Evolutionary conservation across 2,797 vertebrate species (phyloP).

Genomic region (Anniella stebbinsi): DNA sequence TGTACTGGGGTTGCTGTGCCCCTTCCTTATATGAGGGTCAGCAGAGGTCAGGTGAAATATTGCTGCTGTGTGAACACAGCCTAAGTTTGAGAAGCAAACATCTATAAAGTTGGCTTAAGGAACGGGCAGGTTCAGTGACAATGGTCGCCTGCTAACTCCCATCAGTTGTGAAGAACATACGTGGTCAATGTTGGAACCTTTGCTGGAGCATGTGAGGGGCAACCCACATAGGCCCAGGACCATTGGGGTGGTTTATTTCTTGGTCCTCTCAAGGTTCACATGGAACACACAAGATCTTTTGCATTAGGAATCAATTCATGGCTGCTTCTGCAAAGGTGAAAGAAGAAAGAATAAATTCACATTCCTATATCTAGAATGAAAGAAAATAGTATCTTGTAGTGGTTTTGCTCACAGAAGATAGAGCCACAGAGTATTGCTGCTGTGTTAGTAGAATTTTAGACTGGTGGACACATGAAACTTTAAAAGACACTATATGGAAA

Average conservation of each 20-base stretch:
- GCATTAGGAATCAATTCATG: not conserved
- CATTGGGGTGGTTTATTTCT: not conserved
- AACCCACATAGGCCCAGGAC: not conserved
- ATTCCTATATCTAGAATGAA: too few species aligned
- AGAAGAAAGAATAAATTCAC: not conserved
- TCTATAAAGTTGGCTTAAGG: not conserved
- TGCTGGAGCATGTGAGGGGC: slow-evolving; percentile 6
- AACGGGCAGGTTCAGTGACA: not conserved
- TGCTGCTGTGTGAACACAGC: not conserved
- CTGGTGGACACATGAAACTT: not conserved
- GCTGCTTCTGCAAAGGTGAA: not conserved
- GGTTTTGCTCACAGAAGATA: not conserved
- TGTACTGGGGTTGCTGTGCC: not conserved
- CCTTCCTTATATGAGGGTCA: slow-evolving; percentile 12
- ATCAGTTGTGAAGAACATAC: not conserved
- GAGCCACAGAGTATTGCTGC: not conserved
- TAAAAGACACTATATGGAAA: not conserved
- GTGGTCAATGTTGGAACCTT: slow-evolving; percentile 10
- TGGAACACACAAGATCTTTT: not conserved
- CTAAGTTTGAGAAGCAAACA: not conserved
- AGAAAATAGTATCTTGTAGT: not conserved
- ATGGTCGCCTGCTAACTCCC: not conserved
- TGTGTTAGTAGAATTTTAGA: not conserved
- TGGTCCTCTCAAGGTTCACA: not conserved
- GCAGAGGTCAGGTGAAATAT: not conserved